These are phyloP conservation scores for Scaptomyza pallida DNA, from an alignment of 1,140 invertebrate genomes.

Conservation along the genomic window DNA sequence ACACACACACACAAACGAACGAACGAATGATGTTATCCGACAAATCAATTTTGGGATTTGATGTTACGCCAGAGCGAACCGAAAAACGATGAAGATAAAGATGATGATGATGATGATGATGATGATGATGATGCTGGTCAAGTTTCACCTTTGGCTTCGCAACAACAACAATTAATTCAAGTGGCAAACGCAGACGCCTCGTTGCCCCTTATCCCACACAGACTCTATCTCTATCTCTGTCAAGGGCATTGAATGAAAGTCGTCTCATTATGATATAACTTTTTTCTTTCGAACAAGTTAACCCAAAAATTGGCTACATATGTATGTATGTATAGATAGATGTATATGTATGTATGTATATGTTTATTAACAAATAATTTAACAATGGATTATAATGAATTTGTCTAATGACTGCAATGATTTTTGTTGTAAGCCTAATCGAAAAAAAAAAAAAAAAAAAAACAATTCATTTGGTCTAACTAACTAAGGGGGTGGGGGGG, in stretches of 20 bases:
- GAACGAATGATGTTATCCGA: slow-evolving; percentile 10
- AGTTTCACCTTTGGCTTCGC: slow-evolving; percentile 26
- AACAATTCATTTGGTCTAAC: slow-evolving; percentile 76
- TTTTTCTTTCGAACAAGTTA: slow-evolving; percentile 28
- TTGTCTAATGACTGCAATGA: slow-evolving; percentile 58
- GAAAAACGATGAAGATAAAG: neutral
- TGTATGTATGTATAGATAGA: slow-evolving; percentile 2
- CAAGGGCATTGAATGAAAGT: slow-evolving; percentile 44
- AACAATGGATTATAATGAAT: slow-evolving; percentile 33
- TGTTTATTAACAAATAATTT: slow-evolving; percentile 53
- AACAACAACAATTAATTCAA: neutral
- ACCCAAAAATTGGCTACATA: slow-evolving; percentile 8
- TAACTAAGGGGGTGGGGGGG: slow-evolving; percentile 33
- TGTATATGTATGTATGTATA: slow-evolving; percentile 12
- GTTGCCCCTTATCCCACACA: neutral
- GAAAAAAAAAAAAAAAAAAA: slow-evolving; percentile 63
- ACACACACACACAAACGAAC: too few species aligned
- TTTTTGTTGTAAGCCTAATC: slow-evolving; percentile 65
- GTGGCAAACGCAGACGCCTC: slow-evolving; percentile 8
- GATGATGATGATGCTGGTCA: too few species aligned
- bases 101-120: too few species aligned
- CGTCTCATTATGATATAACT: slow-evolving; percentile 37
- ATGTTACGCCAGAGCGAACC: slow-evolving; percentile 10
- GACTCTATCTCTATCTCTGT: neutral
- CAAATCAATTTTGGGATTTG: slow-evolving; percentile 32